Base-by-base conservation (phyloP, 2,113 vertebrate genomes). In the Hydropotes inermis region DNA sequence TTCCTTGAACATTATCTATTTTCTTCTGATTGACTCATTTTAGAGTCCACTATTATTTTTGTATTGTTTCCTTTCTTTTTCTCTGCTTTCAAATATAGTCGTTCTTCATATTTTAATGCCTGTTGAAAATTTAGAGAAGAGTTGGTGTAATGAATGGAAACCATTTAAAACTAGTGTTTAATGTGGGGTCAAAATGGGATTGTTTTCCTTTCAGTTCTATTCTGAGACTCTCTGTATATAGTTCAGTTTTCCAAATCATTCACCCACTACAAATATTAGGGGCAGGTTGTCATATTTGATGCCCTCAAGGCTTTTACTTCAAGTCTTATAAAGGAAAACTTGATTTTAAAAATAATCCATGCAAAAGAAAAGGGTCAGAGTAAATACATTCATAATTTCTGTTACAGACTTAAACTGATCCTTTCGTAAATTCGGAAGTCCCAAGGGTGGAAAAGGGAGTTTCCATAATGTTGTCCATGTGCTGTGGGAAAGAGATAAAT, bases 111-210 rank as follows among this genome's bases (percentile, higher is more conserved):
- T 95, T 94, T 96, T 74, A 93, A 95, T 91, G 50, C 10, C 30
- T 91, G 14, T 17, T 91, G 57, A 94, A 91, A 95, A 94, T 95
- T 74, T 89, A 89, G 90, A 96, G 55, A 96, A 58, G 89, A 81
- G 96, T 97, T 94, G 57, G 74, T 95, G 90, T 95, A 86, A 87
- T 84, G 58, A 89, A 93, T 93, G 95, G 47, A 95, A 74, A 64
- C 55, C 23, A 36, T 54, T 94, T 93, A 70, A 89, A 95, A 83
- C 39, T 5, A 57, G 25, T 90, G 45, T 55, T 95, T 86, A 54
- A 57, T 21, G n/a, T 50, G 81, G 39, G 25, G 0, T 94, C 70
- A 76, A 87, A 89, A 92, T 50, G 86, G 82, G 36, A 27, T 81
- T n/a, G 2, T 25, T 93, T 96, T 87, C 87, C 45, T 67, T 78